These are phyloP conservation scores for Scaptomyza tumidula DNA, from an alignment of 2,888 invertebrate genomes.

Conservation along the genomic window DNA sequence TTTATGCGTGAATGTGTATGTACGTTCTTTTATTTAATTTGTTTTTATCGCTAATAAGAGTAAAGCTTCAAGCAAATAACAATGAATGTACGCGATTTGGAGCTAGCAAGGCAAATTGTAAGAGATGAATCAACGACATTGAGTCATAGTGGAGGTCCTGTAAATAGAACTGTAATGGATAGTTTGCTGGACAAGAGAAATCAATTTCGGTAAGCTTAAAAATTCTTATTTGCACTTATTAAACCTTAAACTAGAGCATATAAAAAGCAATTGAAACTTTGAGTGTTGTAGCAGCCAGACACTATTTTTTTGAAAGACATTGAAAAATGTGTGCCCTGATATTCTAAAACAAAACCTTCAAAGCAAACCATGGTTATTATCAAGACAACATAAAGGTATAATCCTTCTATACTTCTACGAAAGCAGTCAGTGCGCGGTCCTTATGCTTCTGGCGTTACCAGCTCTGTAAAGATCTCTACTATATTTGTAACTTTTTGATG, in stretches of 20 bases:
- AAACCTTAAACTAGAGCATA: conserved; percentile 29
- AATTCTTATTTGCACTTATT: background rate
- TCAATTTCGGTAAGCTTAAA: conserved; percentile 64
- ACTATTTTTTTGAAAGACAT: background rate
- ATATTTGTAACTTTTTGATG: background rate
- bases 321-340: background rate
- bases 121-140: conserved; percentile 29
- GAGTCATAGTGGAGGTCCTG: conserved; percentile 32
- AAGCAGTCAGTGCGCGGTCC: too few species aligned
- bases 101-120: conserved; percentile 56
- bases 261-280: background rate
- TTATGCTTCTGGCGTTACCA: too few species aligned
- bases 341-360: too few species aligned
- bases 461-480: too few species aligned
- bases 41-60: conserved; percentile 16
- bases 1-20: conserved; percentile 24
- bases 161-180: conserved; percentile 35
- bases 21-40: background rate
- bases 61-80: conserved; percentile 4
- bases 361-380: background rate
- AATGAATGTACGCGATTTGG: conserved; percentile 64
- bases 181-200: conserved; percentile 59
- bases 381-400: too few species aligned
- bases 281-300: background rate
- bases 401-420: too few species aligned